Conservation (phyloP, 2,888 invertebrate species). For the Acleris holmiana region DNA sequence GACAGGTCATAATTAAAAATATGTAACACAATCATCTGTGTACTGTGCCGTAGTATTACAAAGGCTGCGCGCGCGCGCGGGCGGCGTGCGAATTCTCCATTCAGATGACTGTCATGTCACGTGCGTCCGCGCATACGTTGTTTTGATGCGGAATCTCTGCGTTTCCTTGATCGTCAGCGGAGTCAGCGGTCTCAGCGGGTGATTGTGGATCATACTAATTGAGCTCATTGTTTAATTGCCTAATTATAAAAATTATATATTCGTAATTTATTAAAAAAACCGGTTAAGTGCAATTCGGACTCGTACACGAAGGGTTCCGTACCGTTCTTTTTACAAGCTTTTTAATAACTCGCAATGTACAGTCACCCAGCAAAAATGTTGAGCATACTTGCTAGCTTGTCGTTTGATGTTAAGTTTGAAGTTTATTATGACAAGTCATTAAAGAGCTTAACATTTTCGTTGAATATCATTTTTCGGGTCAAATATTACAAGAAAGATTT, state of each 20-base stretch:
- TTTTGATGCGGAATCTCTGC: slow-evolving; percentile 28
- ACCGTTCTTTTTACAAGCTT: no score
- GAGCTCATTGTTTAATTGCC: not conserved
- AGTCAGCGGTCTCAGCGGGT: slow-evolving; percentile 30
- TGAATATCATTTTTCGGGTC: no score
- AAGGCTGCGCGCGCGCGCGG: slow-evolving; percentile 25
- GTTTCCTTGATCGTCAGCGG: slow-evolving; percentile 31
- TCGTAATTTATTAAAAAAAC: no score
- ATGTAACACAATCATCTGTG: slow-evolving; percentile 5
- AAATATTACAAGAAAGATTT: no score
- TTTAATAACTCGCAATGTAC: no score
- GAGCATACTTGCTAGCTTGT: no score
- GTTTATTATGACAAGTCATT: no score
- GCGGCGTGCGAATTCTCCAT: slow-evolving; percentile 27
- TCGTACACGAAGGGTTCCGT: no score
- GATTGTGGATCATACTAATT: not conserved
- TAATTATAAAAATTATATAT: not conserved
- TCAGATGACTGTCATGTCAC: slow-evolving; percentile 28
- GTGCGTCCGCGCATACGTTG: slow-evolving; percentile 13
- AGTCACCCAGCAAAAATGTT: no score
- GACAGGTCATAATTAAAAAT: not conserved
- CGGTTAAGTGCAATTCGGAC: no score
- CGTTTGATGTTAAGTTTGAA: no score
- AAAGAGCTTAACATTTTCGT: no score
- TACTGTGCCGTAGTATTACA: slow-evolving; percentile 22